Conservation (phyloP, 2,888 invertebrate species). For the Galerucella pusilla region DNA sequence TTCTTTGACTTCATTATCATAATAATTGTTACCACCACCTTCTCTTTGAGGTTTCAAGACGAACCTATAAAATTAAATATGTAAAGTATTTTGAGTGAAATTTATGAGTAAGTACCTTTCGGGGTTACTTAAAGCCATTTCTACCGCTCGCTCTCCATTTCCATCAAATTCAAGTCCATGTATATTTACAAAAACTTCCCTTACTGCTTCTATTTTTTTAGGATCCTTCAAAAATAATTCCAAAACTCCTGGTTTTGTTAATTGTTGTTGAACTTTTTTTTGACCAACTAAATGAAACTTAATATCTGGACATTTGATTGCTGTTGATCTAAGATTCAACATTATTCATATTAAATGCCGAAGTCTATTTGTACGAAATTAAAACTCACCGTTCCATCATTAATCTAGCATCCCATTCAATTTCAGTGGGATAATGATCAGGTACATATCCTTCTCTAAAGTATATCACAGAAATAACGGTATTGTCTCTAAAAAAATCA, state of each 20-base stretch:
- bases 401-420: slow-evolving; percentile 89
- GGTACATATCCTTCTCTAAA: slow-evolving; percentile 93
- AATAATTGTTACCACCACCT: slow-evolving; percentile 96
- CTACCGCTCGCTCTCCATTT: slow-evolving; percentile 80
- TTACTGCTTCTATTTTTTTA: slow-evolving; percentile 72
- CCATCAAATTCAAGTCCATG: slow-evolving; percentile 89
- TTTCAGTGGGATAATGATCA: slow-evolving; percentile 80
- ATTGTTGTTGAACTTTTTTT: slow-evolving; percentile 93
- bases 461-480: slow-evolving; percentile 89
- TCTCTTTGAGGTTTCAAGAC: slow-evolving; percentile 97
- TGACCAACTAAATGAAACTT: slow-evolving; percentile 94
- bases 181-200: slow-evolving; percentile 89
- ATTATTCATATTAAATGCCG: not conserved
- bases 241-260: slow-evolving; percentile 80
- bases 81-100: not conserved
- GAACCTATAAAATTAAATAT: slow-evolving; percentile 68
- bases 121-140: slow-evolving; percentile 85
- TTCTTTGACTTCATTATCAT: slow-evolving; percentile 81
- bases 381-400: slow-evolving; percentile 75
- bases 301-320: slow-evolving; percentile 96
- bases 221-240: slow-evolving; percentile 78
- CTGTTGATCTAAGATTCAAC: slow-evolving; percentile 64
- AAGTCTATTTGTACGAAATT: not conserved
- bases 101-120: slow-evolving; percentile 68
- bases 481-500: slow-evolving; percentile 70